phyloP scores from a whole-genome alignment of 2,888 invertebrate genomes.

The Julus scandinavius region DNA sequence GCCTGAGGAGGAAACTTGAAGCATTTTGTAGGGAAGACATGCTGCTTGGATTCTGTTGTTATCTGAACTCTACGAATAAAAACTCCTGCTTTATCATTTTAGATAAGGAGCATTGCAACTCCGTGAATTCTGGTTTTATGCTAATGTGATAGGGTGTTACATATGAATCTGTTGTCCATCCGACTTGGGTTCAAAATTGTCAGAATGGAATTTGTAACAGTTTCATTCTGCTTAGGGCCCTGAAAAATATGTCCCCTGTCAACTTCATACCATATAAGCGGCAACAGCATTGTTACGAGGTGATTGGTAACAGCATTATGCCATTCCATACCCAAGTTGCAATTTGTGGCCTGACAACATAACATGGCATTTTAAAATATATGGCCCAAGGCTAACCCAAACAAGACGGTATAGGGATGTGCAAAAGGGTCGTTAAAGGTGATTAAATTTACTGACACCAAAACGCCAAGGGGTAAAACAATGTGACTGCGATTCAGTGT shows the following conservation, averaged over 20 bases:
- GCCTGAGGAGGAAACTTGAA: neutral
- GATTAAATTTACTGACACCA: constrained; percentile 29
- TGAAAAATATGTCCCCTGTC: too few species aligned
- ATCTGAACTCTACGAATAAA: neutral
- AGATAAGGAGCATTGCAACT: neutral
- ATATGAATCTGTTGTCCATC: too few species aligned
- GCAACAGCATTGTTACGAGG: neutral
- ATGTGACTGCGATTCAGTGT: neutral
- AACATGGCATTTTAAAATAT: constrained; percentile 8
- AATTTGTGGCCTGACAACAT: constrained; percentile 4
- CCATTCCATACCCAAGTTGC: neutral
- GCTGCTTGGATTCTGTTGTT: neutral
- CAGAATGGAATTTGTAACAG: too few species aligned
- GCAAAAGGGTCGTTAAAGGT: constrained; percentile 16
- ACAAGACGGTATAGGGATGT: neutral
- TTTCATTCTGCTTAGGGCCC: neutral
- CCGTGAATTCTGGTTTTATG: too few species aligned
- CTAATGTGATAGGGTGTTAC: too few species aligned
- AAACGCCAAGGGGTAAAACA: neutral
- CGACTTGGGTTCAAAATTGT: too few species aligned
- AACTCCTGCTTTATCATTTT: neutral
- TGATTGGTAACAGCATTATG: neutral
- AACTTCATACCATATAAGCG: neutral
- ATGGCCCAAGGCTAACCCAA: constrained; percentile 1
- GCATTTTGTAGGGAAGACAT: neutral